Base-by-base conservation (phyloP, 2,888 invertebrate species). In the Eristalis tenax region DNA sequence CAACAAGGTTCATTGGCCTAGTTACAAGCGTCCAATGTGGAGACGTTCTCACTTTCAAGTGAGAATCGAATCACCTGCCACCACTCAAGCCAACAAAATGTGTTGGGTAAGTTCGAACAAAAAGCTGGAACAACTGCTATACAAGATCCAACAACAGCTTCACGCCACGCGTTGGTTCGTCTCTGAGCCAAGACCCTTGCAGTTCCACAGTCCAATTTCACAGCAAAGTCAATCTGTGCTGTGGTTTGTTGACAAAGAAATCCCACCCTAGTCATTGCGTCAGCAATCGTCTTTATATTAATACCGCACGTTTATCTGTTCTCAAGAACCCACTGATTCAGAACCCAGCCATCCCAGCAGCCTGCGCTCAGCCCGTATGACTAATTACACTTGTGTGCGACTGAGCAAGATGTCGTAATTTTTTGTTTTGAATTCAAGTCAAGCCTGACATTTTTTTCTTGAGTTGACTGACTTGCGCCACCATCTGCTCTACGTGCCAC, bases 381-480 rank as follows among this genome's bases (percentile, higher is more conserved):
- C 50, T 50, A 50, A 50, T 50, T 50, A 18, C 50, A 6, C n/a
- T 5, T 43, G 43, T n/a, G 43, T 15, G n/a, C n/a, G 50, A 50
- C 18, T 50, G 50, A n/a, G 18, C 50, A 50, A 50, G 50, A 50
- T 18, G 18, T 50, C 50, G 18, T 50, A n/a, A 50, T 50, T 50
- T 50, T 18, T 5, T 18, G 43, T 50, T 50, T 50, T 50, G 50
- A 50, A 50, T 50, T 50, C 50, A 50, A 50, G 50, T 50, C 50
- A 50, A 50, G 50, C 50, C 50, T 50, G 18, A 5, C 18, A 50
- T 5, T 18, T 18, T 50, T 18, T 18, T 18, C 3, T 8, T 18
- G 50, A 50, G 50, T 50, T 50, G 50, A 50, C 50, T 50, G 50
- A 50, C 50, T 50, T 50, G 50, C 50, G 50, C 50, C 50, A 50